Evolutionary conservation across 2,113 vertebrate genomes (phyloP), one percentile per base, ranked within the genome.

Genomic region (Corvus hawaiiensis): DNA sequence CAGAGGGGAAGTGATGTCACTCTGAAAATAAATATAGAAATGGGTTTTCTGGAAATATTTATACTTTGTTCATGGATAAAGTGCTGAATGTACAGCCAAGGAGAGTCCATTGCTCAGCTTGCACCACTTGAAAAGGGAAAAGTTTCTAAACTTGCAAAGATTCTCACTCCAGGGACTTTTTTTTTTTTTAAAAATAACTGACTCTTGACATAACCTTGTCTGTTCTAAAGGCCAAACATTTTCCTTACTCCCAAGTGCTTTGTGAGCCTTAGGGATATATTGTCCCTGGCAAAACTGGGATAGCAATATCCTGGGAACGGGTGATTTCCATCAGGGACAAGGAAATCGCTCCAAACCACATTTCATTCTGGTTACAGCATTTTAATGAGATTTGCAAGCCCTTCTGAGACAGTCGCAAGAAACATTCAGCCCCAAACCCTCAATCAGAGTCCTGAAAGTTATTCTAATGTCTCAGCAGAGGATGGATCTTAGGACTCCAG

Each of bases 1-100:
- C 46, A 49, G 89, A 96, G 86, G 62, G 90, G 92, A 97, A 93
- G 85, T 94, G 90, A 96, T 93, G 94, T 96, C 92, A 90, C 32
- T 94, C 76, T 81, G 76, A 92, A 96, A 97, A 95, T 90, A 97
- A 97, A 97, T 94, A 94, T 87, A 97, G 96, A 93, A 96, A 93
- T 90, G 76, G 55, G 43, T 56, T 95, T 91, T 90, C 87, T 97
- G 93, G 94, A 96, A 97, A 96, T 95, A 96, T 96, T 94, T 96
- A 83, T 89, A 77, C 64, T 92, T 95, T 63, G 48, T 84, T 95
- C 75, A 30, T 62, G 64, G 72, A 86, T 87, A 78, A 95, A 91
- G 85, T 84, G 92, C 79, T 89, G 84, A 79, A 93, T 71, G 74
- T 95, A 96, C 80, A 93, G 93, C 84, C 91, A 95, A 95, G 52